phyloP scores from a whole-genome alignment of 1,140 invertebrate genomes.

The Pteromalus puparum region DNA sequence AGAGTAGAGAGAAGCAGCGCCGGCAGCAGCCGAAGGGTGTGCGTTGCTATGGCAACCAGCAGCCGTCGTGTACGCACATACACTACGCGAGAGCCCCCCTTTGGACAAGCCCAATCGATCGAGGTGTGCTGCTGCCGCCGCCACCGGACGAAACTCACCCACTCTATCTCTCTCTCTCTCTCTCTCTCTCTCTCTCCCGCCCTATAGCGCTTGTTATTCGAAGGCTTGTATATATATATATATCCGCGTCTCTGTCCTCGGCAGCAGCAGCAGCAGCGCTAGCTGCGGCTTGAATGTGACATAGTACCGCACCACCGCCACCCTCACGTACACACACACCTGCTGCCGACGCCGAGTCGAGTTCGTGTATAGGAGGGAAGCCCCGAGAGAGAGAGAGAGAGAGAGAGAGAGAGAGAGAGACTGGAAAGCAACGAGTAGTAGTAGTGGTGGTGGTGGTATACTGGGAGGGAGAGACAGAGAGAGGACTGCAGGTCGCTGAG shows the following conservation, averaged over 20 bases:
- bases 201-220: slow-evolving; percentile 73
- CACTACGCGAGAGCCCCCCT: slow-evolving; percentile 63
- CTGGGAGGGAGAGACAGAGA: slow-evolving; percentile 2
- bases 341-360: slow-evolving; percentile 54
- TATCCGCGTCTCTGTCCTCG: slow-evolving; percentile 48
- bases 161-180: slow-evolving; percentile 57
- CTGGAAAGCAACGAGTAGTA: not conserved
- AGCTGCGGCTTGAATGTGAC: slow-evolving; percentile 73
- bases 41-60: slow-evolving; percentile 71
- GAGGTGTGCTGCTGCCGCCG: slow-evolving; percentile 72
- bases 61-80: slow-evolving; percentile 55
- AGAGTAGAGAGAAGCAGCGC: too few relatives aligned
- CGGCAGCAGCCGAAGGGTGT: slow-evolving; percentile 53
- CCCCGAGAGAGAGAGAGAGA: slow-evolving; percentile 52
- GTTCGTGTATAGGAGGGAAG: slow-evolving; percentile 56
- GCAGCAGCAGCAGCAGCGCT: slow-evolving; percentile 50
- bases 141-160: slow-evolving; percentile 74
- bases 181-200: slow-evolving; percentile 51
- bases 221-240: slow-evolving; percentile 59
- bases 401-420: not conserved
- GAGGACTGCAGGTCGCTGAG: slow-evolving; percentile 47
- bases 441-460: not conserved
- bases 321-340: slow-evolving; percentile 64
- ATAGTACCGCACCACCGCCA: slow-evolving; percentile 71
- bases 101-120: slow-evolving; percentile 76